Base-by-base conservation (phyloP, 2,888 invertebrate species). In the Julus scanicus region DNA sequence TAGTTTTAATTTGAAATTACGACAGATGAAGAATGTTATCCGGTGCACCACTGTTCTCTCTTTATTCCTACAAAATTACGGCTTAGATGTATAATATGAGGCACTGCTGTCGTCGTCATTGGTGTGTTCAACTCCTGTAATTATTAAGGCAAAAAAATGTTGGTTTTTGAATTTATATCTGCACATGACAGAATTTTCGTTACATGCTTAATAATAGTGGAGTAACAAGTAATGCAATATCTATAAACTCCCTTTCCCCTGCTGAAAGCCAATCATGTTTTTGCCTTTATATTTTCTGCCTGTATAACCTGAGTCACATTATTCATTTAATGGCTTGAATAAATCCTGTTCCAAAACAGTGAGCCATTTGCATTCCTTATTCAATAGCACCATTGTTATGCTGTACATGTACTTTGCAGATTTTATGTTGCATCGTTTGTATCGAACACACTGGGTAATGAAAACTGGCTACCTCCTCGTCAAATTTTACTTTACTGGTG, bases 311-410 rank as follows among this genome's bases (percentile, higher is more conserved):
- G n/a, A 37, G 83, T 83, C 37, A 83, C 29, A 83, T 20, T 29
- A 8, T 37, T 83, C 39, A 39, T 39, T 83, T 29, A 83, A 83
- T 83, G 83, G 29, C 83, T 83, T 83, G 37, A 83, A 83, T 83
- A 83, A 83, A 83, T 83, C 37, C 83, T 37, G 83, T 83, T 83
- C 83, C 83, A 83, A 15, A 83, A 83, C 39, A 13, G 39, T 83
- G 9, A n/a, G 53, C 15, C 13, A 9, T 13, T 15, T 13, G 53
- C 53, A 13, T 53, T 53, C 9, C 5, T 15, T 15, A 9, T 53
- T 53, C 8, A n/a, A 53, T 53, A 53, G 15, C 2, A 53, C 53
- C 13, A 48, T 48, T 48, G 48, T 48, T 48, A 48, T 8, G 48
- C 9, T 48, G 48, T 9, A 48, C 48, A 48, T 48, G 48, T 48